These are phyloP conservation scores for Apodemus speciosus DNA, from an alignment of 2,113 vertebrate genomes.

Conservation along the genomic window DNA sequence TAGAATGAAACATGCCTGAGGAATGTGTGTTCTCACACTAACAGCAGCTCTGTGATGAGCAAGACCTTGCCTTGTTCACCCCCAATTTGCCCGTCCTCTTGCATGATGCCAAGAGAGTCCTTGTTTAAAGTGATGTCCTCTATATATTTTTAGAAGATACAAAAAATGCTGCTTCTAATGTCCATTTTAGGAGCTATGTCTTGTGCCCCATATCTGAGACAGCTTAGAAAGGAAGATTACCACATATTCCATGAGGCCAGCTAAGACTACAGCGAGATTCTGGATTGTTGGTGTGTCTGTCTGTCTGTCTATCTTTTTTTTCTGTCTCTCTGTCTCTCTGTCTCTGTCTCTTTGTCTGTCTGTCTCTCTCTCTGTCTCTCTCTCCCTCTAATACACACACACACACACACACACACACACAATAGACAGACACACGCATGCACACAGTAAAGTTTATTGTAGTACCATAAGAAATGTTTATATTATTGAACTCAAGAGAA, in stretches of 20 bases:
- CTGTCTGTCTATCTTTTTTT: background rate
- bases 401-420: too few species aligned
- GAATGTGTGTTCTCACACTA: background rate
- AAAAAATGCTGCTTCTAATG: background rate
- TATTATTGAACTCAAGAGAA: background rate
- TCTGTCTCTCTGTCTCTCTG: background rate
- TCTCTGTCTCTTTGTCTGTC: background rate
- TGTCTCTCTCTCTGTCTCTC: background rate
- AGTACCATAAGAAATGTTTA: background rate
- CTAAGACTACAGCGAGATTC: too few species aligned
- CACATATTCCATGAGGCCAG: background rate
- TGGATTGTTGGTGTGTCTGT: too few species aligned
- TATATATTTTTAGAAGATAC: background rate
- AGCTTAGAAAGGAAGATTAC: background rate
- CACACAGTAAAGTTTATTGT: background rate
- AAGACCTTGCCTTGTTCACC: background rate
- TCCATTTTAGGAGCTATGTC: background rate
- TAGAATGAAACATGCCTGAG: background rate
- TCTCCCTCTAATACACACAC: background rate
- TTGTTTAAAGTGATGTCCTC: background rate
- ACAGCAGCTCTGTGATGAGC: background rate
- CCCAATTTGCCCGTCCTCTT: background rate
- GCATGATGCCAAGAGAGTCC: rapidly evolving
- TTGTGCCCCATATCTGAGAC: background rate
- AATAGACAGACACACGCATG: background rate